These are phyloP conservation scores for Lobophora halterata DNA, from an alignment of 2,888 invertebrate genomes.

Conservation along the genomic window DNA sequence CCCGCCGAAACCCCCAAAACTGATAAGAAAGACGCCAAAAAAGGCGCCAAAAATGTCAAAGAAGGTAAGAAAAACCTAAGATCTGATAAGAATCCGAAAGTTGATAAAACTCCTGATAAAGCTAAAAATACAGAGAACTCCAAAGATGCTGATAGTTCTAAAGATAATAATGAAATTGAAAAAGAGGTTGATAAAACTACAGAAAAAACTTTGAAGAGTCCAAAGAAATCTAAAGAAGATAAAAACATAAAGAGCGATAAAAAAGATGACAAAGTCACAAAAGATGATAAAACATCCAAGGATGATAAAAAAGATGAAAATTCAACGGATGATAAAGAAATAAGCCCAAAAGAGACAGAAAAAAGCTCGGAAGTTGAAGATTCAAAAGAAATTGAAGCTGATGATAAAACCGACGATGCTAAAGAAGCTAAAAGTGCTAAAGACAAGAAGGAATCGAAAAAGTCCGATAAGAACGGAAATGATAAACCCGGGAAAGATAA, in stretches of 20 bases:
- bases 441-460: not conserved
- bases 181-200: constrained; percentile 8
- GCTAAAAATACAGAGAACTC: constrained; percentile 1
- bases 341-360: constrained; percentile 8
- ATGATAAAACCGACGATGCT: constrained; percentile 2
- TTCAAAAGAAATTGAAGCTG: constrained; percentile 16
- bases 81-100: constrained; percentile 7
- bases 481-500: constrained; percentile 4
- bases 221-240: constrained; percentile 13
- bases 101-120: constrained; percentile 2
- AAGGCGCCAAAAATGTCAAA: constrained; percentile 15
- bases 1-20: constrained; percentile 3
- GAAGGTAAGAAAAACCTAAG: constrained; percentile 18
- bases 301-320: constrained; percentile 15
- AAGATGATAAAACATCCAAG: not conserved
- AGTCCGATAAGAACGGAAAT: constrained; percentile 8
- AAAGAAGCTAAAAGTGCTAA: not conserved
- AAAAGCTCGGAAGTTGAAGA: constrained; percentile 6
- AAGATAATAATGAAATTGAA: constrained; percentile 14
- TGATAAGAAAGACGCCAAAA: constrained; percentile 13
- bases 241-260: constrained; percentile 5
- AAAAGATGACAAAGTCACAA: constrained; percentile 1
- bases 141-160: constrained; percentile 9
- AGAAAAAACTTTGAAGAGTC: too few relatives aligned
- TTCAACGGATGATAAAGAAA: constrained; percentile 3